Percentiles rank a stretch among this genome's conserved stretches.
phyloP scores from a whole-genome alignment of 2,888 invertebrate genomes.

The Callimorpha dominula region DNA sequence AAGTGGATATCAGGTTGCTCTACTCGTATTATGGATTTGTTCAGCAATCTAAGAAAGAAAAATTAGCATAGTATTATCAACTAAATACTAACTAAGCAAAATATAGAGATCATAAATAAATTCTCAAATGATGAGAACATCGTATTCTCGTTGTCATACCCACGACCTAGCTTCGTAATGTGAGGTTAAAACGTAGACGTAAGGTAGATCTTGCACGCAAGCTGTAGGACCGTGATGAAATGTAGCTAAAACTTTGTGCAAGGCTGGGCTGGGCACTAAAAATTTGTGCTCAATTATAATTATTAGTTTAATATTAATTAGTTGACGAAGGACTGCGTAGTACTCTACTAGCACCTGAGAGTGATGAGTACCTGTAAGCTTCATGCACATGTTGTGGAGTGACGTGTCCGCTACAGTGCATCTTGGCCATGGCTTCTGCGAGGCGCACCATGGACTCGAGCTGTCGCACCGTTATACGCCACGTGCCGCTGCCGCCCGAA shows the following conservation, averaged over 20 bases:
- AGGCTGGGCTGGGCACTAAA: no score
- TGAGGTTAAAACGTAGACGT: not conserved
- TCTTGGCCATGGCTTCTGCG: conserved; percentile 98
- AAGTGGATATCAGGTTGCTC: conserved; percentile 99
- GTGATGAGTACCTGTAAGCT: conserved; percentile 61
- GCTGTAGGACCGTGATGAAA: no score
- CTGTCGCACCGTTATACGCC: conserved; percentile 99
- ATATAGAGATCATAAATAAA: not conserved
- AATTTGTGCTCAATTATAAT: no score
- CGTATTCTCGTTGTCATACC: not conserved
- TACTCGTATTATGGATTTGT: conserved; percentile 98
- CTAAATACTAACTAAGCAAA: not conserved
- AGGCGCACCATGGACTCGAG: conserved; percentile 93
- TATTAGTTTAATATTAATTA: no score
- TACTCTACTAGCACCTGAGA: no score
- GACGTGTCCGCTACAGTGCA: conserved; percentile 97
- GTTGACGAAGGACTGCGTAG: no score
- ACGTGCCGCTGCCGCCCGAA: conserved; percentile 88
- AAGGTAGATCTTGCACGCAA: no score
- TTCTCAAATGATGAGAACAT: not conserved
- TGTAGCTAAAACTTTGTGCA: no score
- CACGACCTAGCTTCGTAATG: not conserved
- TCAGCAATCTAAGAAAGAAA: conserved; percentile 88
- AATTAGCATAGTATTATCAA: not conserved
- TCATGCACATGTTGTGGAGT: conserved; percentile 95